Evolutionary conservation across 2,797 vertebrate genomes (phyloP), one percentile per base, ranked within the genome.

Genomic region (Allochrocebus solatus): DNA sequence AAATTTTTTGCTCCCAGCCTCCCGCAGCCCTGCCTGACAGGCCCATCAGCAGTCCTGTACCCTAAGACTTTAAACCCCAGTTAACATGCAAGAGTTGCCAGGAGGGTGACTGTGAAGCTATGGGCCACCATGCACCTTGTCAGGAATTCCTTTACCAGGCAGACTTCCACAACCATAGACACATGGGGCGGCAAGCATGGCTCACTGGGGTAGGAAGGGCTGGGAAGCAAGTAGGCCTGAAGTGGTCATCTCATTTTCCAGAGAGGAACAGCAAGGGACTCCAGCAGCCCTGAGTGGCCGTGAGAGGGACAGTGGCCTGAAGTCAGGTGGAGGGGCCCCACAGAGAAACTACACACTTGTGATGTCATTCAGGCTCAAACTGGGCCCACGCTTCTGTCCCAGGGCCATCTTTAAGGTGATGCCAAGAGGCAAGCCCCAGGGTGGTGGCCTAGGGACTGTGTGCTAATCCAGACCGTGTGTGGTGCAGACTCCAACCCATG

Each of bases 161-260:
- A 1, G 24, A n/a, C n/a, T 79, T 67, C n/a, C 43, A 53, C 36
- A 70, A 16, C 33, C 12, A 21, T 1, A 46, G 36, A 43, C n/a
- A n/a, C 6, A 0, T 2, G 78, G 13, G 13, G 19, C 3, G 5
- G 41, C 57, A 33, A 64, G 30, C 67, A 1, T 0, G 22, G 46
- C 67, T 64, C 70, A 61, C 17, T 57, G 33, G 48, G 46, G 28
- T 2, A 74, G 48, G 43, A 72, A 41, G 36, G 24, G 4, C 33
- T 41, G 74, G 70, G 28, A 78, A 67, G 50, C 43, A 26, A 36
- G 72, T 1, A 26, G 43, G 12, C 64, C 50, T 53, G 14, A 26
- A 30, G 26, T 5, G 1, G 33, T 6, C 50, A 50, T n/a, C 28
- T 50, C 48, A 50, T 48, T 41, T 84, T 41, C 13, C 14, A 70